These are phyloP conservation scores for Pocillopora verrucosa DNA, from an alignment of 64 coral and sea anemone genomes.

Conservation along the genomic window DNA sequence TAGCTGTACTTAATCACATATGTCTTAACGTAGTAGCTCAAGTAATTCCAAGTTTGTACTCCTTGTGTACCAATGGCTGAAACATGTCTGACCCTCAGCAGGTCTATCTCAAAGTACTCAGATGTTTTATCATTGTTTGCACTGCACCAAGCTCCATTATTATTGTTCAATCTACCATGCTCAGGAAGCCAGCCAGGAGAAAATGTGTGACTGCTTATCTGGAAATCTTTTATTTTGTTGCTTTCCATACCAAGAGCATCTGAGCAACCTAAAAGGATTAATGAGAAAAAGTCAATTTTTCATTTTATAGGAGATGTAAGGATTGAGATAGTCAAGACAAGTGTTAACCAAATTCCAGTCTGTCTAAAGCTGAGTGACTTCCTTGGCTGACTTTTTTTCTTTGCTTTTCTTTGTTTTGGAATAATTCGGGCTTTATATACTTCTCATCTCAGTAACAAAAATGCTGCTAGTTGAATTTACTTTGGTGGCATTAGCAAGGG, in stretches of 20 bases:
- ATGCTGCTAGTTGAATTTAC: no score
- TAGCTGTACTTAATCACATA: conserved; percentile 72
- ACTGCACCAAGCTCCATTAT: conserved; percentile 62
- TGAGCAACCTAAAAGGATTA: conserved; percentile 42
- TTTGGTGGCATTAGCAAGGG: no score
- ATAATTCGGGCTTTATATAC: no score
- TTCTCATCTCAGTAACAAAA: no score
- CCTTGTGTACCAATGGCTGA: conserved; percentile 72
- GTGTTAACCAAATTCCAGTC: no score
- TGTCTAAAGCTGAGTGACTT: no score
- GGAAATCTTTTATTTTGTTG: conserved; percentile 31
- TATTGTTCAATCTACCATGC: conserved; percentile 28
- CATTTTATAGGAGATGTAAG: neutral
- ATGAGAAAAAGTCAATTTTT: neutral
- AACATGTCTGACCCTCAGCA: conserved; percentile 70
- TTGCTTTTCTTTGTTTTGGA: no score
- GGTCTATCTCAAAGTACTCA: conserved; percentile 64
- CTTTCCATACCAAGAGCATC: conserved; percentile 63
- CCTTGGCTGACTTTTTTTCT: no score
- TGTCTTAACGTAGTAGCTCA: conserved; percentile 43
- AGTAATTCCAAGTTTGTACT: neutral
- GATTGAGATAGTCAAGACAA: no score
- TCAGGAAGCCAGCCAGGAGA: conserved; percentile 24
- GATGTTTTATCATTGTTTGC: neutral
- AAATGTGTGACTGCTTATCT: conserved; percentile 30